phyloP scores from a whole-genome alignment of 1,140 invertebrate species.

The Octopus bimaculoides region DNA sequence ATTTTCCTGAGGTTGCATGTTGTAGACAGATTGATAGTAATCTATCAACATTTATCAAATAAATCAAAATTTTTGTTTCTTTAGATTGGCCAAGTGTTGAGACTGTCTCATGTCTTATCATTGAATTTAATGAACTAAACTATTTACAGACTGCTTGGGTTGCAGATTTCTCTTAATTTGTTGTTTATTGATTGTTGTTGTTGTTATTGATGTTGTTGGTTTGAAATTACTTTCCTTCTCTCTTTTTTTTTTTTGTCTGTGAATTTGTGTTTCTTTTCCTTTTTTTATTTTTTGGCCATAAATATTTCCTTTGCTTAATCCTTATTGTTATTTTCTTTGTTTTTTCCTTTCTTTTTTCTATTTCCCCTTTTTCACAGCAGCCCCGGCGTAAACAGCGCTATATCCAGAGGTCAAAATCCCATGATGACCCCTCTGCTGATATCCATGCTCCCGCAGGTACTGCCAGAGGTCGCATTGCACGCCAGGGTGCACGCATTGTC shows the following conservation, averaged over 20 bases:
- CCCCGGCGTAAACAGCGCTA: slow-evolving; percentile 39
- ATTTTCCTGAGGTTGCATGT: no score
- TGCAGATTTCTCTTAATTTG: slow-evolving; percentile 3
- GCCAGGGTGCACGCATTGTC: slow-evolving; percentile 32
- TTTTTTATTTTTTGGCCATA: background rate
- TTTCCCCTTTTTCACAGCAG: slow-evolving; percentile 28
- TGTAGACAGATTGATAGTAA: no score
- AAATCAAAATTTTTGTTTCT: no score
- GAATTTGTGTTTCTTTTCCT: background rate
- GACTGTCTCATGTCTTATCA: background rate
- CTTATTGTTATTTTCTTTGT: slow-evolving; percentile 6
- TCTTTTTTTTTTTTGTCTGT: background rate
- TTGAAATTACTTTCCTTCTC: background rate
- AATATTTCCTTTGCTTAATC: slow-evolving; percentile 4
- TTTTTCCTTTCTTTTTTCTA: slow-evolving; percentile 5
- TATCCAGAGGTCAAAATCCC: slow-evolving; percentile 53
- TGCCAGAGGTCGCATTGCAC: slow-evolving; percentile 41
- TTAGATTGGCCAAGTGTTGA: no score
- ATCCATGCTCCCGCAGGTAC: slow-evolving; percentile 38
- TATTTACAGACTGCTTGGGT: slow-evolving; percentile 1
- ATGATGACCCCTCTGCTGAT: slow-evolving; percentile 49
- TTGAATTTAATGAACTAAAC: background rate
- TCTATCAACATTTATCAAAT: no score
- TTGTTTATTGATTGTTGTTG: slow-evolving; percentile 2
- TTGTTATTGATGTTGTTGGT: background rate